Percentiles rank a stretch among this genome's conserved stretches.
Conservation (phyloP, 2,113 vertebrate genomes). For the Genyomyrus donnyi region DNA sequence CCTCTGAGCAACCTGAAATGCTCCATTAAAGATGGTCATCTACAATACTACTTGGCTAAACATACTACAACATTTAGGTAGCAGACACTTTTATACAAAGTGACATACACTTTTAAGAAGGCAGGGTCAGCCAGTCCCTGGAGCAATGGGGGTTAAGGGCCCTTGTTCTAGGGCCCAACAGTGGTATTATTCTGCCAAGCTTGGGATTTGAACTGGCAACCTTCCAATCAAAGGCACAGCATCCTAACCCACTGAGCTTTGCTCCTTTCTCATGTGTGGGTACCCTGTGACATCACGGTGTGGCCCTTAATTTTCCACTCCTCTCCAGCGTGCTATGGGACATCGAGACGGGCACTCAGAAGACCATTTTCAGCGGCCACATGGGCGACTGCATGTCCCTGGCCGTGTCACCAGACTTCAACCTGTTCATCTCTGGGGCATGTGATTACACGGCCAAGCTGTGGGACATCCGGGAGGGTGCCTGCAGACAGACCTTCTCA, state of each 20-base stretch:
- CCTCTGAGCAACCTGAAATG: not conserved
- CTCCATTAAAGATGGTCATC: not conserved
- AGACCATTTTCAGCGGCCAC: slow-evolving; percentile 83
- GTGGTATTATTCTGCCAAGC: not conserved
- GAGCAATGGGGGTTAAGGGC: not conserved
- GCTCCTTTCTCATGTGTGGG: not conserved
- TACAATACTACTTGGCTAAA: not conserved
- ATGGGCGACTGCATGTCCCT: slow-evolving; percentile 95
- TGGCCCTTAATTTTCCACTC: not conserved
- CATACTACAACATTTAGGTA: no score
- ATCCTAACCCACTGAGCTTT: not conserved
- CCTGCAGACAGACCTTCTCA: slow-evolving; percentile 85
- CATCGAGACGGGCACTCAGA: slow-evolving; percentile 90
- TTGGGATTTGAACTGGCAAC: not conserved
- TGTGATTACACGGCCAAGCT: slow-evolving; percentile 93
- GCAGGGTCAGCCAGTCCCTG: not conserved
- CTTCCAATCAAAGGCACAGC: not conserved
- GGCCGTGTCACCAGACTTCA: slow-evolving; percentile 85
- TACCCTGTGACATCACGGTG: not conserved
- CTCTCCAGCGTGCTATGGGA: slow-evolving; percentile 81
- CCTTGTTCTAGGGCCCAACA: not conserved
- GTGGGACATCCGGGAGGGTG: slow-evolving; percentile 86
- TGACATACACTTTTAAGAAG: not conserved
- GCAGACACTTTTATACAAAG: no score
- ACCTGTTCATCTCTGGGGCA: slow-evolving; percentile 87